Evolutionary conservation across 2,113 vertebrate genomes (phyloP), one percentile per base, ranked within the genome.

Genomic region (Ameiurus melas): DNA sequence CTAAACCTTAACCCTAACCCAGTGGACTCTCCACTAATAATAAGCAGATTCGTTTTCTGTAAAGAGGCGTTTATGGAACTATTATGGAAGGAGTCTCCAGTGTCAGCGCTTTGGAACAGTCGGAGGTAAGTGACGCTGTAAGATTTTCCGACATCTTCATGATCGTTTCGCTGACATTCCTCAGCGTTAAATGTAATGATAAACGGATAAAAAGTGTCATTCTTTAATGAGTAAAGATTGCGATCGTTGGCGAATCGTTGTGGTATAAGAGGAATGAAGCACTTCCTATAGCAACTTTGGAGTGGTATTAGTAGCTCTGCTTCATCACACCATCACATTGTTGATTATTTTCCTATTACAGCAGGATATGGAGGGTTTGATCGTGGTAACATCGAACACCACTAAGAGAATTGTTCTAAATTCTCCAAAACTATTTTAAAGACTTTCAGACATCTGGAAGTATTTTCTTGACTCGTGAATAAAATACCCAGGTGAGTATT

Each of bases 51-150:
- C 14, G 30, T 70, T 33, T 33, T 70, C 68, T 19, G 5, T 17
- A 33, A 10, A 19, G 19, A 43, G 17, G 8, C 0, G 9, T 68
- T 68, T 4, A 68, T 66, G 66, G 14, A 70, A 70, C 3, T 9
- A n/a, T 66, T 13, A 66, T 68, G 68, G 30, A 70, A 70, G 68
- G 68, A 70, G 68, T 75, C 71, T 75, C 36, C 71, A 43, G 71
- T 43, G 4, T 43, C 71, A 39, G 71, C 7, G 6, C 70, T 39
- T 9, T 4, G 27, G 9, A n/a, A 66, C 22, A 66, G 62, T 66
- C 62, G 1, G 25, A 66, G 27, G 27, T 27, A 66, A 66, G 16
- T 53, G 5, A 47, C 6, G 43, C 51, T 55, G 53, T 3, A 55
- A 55, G 47, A 10, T 51, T 51, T 51, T 51, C 47, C 47, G 9